Evolutionary conservation across 2,888 invertebrate genomes (phyloP), one percentile per base, ranked within the genome.

Genomic region (Meliscaeva auricollis): DNA sequence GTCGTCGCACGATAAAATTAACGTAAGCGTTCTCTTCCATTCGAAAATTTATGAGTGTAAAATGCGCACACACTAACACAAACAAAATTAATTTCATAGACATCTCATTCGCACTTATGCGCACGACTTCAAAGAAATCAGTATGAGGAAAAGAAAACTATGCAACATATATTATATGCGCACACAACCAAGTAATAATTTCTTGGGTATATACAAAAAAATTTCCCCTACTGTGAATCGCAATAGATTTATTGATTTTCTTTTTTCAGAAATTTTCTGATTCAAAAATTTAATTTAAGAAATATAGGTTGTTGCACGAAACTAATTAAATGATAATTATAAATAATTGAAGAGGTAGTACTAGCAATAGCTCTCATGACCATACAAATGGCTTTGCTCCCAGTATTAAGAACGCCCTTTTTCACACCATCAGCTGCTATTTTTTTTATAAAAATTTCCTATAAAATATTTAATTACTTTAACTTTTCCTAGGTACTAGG

Each of bases 401-500:
- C 17, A 35, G 11, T 20, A 38, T 17, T 17, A 41, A 60, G 4
- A 35, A 41, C 15, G 38, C 60, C 60, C 22, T 41, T 60, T 60
- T 60, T 60, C 60, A 60, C 60, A 41, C 60, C 60, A 60, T 60
- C 60, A 60, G 22, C 41, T 3, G 11, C 15, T n/a, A 13, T 44
- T 44, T 60, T 26, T 41, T 20, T 38, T 60, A 8, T 17, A 17
- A 1, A 4, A 50, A 30, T 22, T 60, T 60, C 41, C 41, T 35
- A 56, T 32, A 4, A 56, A 56, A 35, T 35, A 22, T 44, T 60
- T 60, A 38, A 11, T 38, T 38, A 20, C 50, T 70, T 68, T 62
- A 72, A 75, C 60, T 64, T 83, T 52, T 26, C 41, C 20, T 66
- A 60, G n/a, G n/a, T 48, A 30, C 8, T 54, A 46, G n/a, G n/a